Conservation (phyloP, 1,140 invertebrate species). For the Lasioglossum baleicum region DNA sequence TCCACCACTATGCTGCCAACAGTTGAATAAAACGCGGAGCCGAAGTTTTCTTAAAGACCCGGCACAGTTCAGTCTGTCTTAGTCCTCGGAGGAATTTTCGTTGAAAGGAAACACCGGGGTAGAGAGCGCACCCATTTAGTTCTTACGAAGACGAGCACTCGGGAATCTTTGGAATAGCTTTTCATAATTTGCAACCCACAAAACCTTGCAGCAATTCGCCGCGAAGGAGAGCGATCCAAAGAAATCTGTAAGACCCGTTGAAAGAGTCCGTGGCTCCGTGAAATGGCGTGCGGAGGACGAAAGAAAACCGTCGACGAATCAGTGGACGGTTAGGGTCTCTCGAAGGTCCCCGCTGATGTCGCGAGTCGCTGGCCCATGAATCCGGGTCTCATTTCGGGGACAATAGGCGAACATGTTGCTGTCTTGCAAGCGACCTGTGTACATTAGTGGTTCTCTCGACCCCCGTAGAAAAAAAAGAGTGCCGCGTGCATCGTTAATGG, state of each 20-base stretch:
- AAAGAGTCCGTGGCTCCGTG: background rate
- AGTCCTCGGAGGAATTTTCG: too few species aligned
- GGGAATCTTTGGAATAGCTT: background rate
- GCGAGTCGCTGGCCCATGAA: constrained; percentile 69
- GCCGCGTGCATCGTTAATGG: constrained; percentile 57
- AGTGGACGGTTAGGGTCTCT: constrained; percentile 25
- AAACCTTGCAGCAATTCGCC: too few species aligned
- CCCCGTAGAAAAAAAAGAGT: constrained; percentile 1
- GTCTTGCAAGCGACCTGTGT: background rate
- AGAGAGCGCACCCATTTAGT: too few species aligned
- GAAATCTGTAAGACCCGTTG: too few species aligned
- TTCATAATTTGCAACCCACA: background rate
- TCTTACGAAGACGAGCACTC: too few species aligned
- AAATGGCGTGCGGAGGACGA: background rate
- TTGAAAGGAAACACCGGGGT: too few species aligned
- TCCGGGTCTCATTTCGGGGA: constrained; percentile 69
- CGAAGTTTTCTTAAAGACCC: too few species aligned
- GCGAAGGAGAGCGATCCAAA: too few species aligned
- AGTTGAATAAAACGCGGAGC: too few species aligned
- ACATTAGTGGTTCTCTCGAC: constrained; percentile 27
- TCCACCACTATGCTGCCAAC: too few species aligned
- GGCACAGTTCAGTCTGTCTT: too few species aligned
- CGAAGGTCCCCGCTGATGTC: constrained; percentile 58
- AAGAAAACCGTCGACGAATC: constrained; percentile 8
- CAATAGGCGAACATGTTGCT: constrained; percentile 54